Percentiles rank a stretch among this genome's conserved stretches.
Evolutionary conservation across 1,140 invertebrate species (phyloP).

Genomic region (Drosophila miranda): DNA sequence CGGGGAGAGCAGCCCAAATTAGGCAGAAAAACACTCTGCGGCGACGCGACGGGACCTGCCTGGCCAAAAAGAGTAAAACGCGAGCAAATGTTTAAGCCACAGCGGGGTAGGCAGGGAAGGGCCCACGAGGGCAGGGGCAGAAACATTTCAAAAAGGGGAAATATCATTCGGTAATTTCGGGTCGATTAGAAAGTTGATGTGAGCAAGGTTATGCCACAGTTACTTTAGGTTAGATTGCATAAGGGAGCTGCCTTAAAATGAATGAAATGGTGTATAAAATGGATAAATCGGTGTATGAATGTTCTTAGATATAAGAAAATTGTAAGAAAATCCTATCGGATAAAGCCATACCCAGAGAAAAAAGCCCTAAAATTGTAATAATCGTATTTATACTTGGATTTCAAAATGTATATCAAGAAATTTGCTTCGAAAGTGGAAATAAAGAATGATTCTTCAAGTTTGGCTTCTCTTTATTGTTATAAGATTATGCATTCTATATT

Average conservation of each 20-base stretch:
- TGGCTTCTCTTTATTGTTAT: too few species aligned
- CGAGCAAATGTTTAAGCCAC: conserved; percentile 45
- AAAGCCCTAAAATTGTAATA: too few species aligned
- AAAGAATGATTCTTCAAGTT: too few species aligned
- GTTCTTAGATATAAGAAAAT: too few species aligned
- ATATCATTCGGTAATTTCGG: conserved; percentile 5
- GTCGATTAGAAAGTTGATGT: conserved; percentile 30
- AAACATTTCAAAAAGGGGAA: conserved; percentile 21
- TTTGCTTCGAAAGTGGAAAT: too few species aligned
- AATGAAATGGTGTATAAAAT: too few species aligned
- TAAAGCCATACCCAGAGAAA: too few species aligned
- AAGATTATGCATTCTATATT: too few species aligned
- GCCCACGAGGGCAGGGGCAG: conserved; percentile 25
- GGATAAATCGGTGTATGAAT: background rate
- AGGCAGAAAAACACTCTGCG: conserved; percentile 66
- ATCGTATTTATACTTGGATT: too few species aligned
- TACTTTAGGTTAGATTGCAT: background rate
- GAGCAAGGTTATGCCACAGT: background rate
- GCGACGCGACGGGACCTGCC: background rate
- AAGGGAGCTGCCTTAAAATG: background rate
- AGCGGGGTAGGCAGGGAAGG: conserved; percentile 14
- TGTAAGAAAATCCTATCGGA: too few species aligned
- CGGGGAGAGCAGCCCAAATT: conserved; percentile 68
- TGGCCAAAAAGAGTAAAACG: conserved; percentile 29
- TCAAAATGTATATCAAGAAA: too few species aligned